Conservation (phyloP, 1,140 invertebrate species). For the Sminthurinus signatus region DNA sequence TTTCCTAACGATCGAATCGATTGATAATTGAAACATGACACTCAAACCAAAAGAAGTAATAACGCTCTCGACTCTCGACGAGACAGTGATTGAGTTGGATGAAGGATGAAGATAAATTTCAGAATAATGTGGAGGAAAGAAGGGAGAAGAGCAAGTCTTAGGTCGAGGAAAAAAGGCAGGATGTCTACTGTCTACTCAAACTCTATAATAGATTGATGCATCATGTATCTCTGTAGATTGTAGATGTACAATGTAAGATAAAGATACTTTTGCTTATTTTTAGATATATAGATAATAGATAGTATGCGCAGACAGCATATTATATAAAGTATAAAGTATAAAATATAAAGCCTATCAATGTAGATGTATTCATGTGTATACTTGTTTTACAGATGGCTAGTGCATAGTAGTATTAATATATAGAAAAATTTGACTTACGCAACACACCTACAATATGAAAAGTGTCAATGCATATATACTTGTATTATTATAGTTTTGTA, state of each 20-base stretch:
- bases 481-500: not conserved
- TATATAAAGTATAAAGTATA: too few species aligned
- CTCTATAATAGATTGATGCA: too few species aligned
- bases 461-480: not conserved
- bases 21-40: slow-evolving; percentile 1
- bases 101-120: slow-evolving; percentile 4
- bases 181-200: too few species aligned
- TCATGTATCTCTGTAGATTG: too few species aligned
- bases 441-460: not conserved
- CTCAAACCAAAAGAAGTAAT: not conserved
- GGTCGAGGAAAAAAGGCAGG: not conserved
- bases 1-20: not conserved
- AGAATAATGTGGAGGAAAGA: not conserved
- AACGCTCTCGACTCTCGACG: not conserved
- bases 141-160: not conserved
- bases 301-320: too few species aligned
- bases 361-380: not conserved
- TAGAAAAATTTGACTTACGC: not conserved
- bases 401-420: not conserved
- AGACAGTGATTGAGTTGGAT: slow-evolving; percentile 8
- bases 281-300: too few species aligned
- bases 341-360: not conserved
- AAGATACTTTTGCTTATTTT: too few species aligned
- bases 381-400: not conserved
- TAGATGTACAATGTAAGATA: too few species aligned